Base-by-base conservation (phyloP, 2,888 invertebrate species). In the Lithophane socia region DNA sequence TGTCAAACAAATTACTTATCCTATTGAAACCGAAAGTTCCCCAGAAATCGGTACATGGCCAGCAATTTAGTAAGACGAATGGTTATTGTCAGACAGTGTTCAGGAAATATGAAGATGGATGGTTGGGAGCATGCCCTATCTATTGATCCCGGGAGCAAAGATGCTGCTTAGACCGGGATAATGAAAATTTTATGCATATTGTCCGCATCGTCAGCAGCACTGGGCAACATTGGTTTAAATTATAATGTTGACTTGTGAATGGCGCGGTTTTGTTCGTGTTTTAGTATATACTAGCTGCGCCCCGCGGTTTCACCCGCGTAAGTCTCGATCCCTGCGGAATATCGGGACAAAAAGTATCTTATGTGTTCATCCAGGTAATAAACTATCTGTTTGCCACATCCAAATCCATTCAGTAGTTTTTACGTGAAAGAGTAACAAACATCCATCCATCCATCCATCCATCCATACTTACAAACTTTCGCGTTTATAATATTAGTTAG, bases 71-170 rank as follows among this genome's bases (percentile, higher is more conserved):
- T 85, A 93, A 94, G 94, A 94, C 92, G 91, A 93, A 95, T 94
- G 92, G 93, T 91, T 88, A 89, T 91, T 91, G 94, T 92, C 93
- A 92, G 93, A 87, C 91, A 90, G 89, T 93, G 91, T 92, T 92
- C 90, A 90, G 90, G 91, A 94, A 94, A 93, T 94, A 95, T 94
- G 92, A 94, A 94, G 95, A 95, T 94, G 92, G 93, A 95, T 95
- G 88, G 86, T 85, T 77, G 82, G 86, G 85, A 85, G 83, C 89
- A 87, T 88, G 90, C 87, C 89, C 90, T 90, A 90, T 90, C 89
- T 88, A 89, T 89, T 90, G 90, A 90, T 88, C 86, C 82, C 73
- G 42, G 65, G 73, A 67, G 60, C 86, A 79, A 71, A 71, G 79
- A 82, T 73, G 70, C 75, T 81, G 73, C 73, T 75, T 63, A 66